Base-by-base conservation (phyloP, 1,140 invertebrate species). In the Agrypnia vestita region DNA sequence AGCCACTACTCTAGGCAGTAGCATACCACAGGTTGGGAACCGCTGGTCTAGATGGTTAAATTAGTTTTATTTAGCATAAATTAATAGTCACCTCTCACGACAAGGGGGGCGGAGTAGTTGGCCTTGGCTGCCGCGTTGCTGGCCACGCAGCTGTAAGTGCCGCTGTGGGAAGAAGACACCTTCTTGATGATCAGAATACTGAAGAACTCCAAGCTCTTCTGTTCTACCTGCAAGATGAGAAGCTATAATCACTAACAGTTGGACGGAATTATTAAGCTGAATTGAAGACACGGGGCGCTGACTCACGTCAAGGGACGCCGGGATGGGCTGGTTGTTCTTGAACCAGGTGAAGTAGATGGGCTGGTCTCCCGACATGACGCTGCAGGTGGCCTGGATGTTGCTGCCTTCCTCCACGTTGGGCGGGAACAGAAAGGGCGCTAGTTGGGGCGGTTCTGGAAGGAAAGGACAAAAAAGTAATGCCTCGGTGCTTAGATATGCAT, bases 131-230 rank as follows among this genome's bases (percentile, higher is more conserved):
- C 95, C 12, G 92, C 93, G 86, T 97, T 97, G 64, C 93, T 94
- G 0, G 96, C 96, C 25, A 95, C 93, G 86, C 96, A 97, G 0
- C 96, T 97, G 86, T 97, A 97, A 71, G 94, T 92, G 0, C 96
- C 96, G 83, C 95, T 95, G 86, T 97, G 96, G 9, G 91, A 89
- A 0, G 94, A 93, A 4, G 92, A 92, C 21, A 96, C 90, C 84
- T 94, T 92, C 86, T 94, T 95, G 84, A 96, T 95, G 12, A 95
- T 91, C 43, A 96, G 86, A 86, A 95, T 91, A 84, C 94, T 95
- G 84, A 94, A 95, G 85, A 96, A 96, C 84, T 95, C 94, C 15
- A 94, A 92, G 81, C 93, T 92, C 82, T 93, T 90, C 86, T 95
- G 94, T 69, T 94, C 92, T 80, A 96, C 94, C 92, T 94, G 85